Percentiles rank a stretch among this genome's conserved stretches.
These are phyloP conservation scores for Bos indicus DNA, from an alignment of 2,113 vertebrate genomes.

Conservation along the genomic window DNA sequence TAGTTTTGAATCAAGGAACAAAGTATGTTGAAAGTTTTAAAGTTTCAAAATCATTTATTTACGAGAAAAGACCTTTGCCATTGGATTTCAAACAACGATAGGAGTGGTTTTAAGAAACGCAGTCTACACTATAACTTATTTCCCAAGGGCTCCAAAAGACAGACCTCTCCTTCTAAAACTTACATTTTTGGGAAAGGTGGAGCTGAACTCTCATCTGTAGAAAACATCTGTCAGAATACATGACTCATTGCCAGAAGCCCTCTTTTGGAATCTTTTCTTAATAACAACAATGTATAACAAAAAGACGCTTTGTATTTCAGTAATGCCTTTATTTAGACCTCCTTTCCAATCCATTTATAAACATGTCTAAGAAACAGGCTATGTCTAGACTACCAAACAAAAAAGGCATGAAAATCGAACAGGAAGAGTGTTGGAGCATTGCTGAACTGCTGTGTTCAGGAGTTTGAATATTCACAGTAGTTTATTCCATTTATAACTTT, in stretches of 20 bases:
- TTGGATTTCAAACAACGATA: constrained; percentile 56
- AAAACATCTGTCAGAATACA: constrained; percentile 73
- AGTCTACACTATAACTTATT: constrained; percentile 30
- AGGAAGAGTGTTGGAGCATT: not conserved
- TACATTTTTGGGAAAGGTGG: constrained; percentile 66
- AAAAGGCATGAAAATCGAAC: not conserved
- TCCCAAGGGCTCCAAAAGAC: constrained; percentile 53
- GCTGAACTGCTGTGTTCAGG: not conserved
- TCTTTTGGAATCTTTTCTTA: constrained; percentile 61
- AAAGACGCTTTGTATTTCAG: constrained; percentile 67
- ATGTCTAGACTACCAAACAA: constrained; percentile 63
- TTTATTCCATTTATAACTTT: constrained; percentile 17
- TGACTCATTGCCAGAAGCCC: constrained; percentile 67
- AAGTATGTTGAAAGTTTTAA: not conserved
- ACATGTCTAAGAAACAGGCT: constrained; percentile 66
- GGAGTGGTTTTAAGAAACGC: constrained; percentile 58
- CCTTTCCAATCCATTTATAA: constrained; percentile 64
- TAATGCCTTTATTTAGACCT: constrained; percentile 62
- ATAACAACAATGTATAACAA: constrained; percentile 56
- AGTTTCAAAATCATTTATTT: constrained; percentile 49
- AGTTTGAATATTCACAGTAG: not conserved
- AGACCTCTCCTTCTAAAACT: constrained; percentile 52
- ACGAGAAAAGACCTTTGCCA: constrained; percentile 41
- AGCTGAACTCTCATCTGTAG: constrained; percentile 61
- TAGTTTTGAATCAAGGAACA: not conserved